phyloP scores from a whole-genome alignment of 2,888 invertebrate genomes.

The Cephus rjabovi region DNA sequence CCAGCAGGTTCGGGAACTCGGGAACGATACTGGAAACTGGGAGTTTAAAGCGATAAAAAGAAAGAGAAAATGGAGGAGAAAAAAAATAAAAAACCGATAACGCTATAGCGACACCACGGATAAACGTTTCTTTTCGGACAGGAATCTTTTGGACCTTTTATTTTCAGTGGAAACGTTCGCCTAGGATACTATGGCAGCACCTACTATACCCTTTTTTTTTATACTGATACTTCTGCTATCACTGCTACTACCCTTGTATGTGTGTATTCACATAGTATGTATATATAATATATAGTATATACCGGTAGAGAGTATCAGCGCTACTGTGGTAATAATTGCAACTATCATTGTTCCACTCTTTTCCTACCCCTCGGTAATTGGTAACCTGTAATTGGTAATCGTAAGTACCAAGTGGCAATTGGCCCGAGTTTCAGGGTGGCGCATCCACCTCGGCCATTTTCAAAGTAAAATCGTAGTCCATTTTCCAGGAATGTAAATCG shows the following conservation, averaged over 20 bases:
- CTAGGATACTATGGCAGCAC: neutral
- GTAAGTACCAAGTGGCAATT: neutral
- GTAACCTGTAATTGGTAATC: neutral
- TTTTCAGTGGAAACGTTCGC: neutral
- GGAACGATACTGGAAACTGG: constrained; percentile 19
- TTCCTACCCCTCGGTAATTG: neutral
- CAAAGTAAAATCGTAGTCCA: neutral
- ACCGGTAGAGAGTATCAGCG: neutral
- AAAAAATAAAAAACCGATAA: constrained; percentile 20
- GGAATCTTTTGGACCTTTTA: neutral
- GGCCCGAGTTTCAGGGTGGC: neutral
- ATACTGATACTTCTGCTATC: neutral
- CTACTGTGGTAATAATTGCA: neutral
- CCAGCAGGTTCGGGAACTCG: constrained; percentile 20
- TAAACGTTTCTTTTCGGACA: constrained; percentile 37
- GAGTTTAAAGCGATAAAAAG: constrained; percentile 39
- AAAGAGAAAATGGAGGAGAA: constrained; percentile 30
- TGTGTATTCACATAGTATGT: no score
- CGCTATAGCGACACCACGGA: constrained; percentile 22
- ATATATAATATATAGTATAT: neutral
- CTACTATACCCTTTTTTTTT: neutral
- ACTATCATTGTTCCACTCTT: neutral
- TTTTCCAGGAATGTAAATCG: neutral
- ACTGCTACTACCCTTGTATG: neutral
- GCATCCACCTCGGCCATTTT: neutral